Evolutionary conservation across 2,797 vertebrate genomes (phyloP), one percentile per base, ranked within the genome.

Genomic region (Pseudochromis fuscus): DNA sequence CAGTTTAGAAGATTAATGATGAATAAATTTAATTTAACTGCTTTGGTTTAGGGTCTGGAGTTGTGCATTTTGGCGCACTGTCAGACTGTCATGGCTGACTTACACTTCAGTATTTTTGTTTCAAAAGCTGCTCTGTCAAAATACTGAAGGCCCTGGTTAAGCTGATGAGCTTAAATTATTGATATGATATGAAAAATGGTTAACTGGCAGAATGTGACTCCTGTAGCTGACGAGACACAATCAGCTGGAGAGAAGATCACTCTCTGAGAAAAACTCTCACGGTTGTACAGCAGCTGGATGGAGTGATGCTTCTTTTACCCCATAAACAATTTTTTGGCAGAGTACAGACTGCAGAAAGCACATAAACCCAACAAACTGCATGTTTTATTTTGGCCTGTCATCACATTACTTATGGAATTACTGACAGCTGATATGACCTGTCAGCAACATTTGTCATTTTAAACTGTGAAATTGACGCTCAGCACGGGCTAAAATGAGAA

Each of bases 371-470:
- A 13, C 21, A 24, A 8, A 4, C 6, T 13, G 13, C 11, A 13
- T 11, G 42, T 44, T 44, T 44, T 21, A 44, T 21, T 44, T 44
- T 21, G 19, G 19, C 42, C 42, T 44, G 42, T 21, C 19, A 21
- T 11, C 8, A 10, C 9, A 19, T 44, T 44, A 18, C 37, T 38
- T 38, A 38, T 38, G 42, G 42, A 10, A 44, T 21, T 11, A 44
- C n/a, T 21, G 42, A 21, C 42, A 44, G 42, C 42, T 44, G 42
- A 44, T 44, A 10, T 44, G 42, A 44, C 42, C 42, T 44, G 42
- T 9, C 42, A 44, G 42, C 42, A 44, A 19, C 42, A 44, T 44
- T 44, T 44, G 42, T 44, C 42, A 44, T 19, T 44, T 44, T 44
- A 44, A 44, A 44, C 38, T 5, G 18, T 42, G 38, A 42, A 42